Base-by-base conservation (phyloP, 1,140 invertebrate species). In the Cotesia chilonis region DNA sequence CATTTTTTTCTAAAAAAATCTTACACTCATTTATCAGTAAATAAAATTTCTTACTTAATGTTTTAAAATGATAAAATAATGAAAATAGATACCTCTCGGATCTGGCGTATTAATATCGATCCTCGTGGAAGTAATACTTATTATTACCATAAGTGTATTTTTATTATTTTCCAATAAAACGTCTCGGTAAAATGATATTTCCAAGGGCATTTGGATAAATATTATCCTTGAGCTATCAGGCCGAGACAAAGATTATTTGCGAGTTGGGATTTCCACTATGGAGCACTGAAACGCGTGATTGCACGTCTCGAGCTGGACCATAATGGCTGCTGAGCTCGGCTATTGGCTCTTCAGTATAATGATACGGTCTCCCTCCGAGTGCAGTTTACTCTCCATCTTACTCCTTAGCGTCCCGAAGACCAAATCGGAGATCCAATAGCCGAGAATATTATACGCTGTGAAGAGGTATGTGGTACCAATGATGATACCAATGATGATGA, bases 281-380 rank as follows among this genome's bases (percentile, higher is more conserved):
- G 41, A 38, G 63, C 69, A 51, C 37, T 60, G 38, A 59, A 71
- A 69, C 69, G 76, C 77, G 74, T 81, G 81, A 81, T 82, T 81
- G 79, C 79, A 81, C 81, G 78, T 81, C 81, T 81, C 78, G 76
- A 75, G 76, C 78, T 80, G 81, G 81, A 82, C 79, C 81, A 81
- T 82, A 78, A 82, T 82, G 81, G 81, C 81, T 78, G 81, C 81
- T 77, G 76, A 78, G 77, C 77, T 75, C 77, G 70, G 75, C 78
- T 76, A 82, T 82, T 82, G 81, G 81, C 79, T 76, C 77, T 70
- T 74, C 70, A 75, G 75, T 81, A 47, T 47, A 82, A 82, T 82
- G 78, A 80, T 74, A 79, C 68, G 77, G 76, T 79, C 75, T 74
- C 76, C 77, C 76, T 72, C 74, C 70, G 70, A n/a, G 14, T n/a